Base-by-base conservation (phyloP, 2,113 vertebrate genomes). In the Fregetta grallaria region DNA sequence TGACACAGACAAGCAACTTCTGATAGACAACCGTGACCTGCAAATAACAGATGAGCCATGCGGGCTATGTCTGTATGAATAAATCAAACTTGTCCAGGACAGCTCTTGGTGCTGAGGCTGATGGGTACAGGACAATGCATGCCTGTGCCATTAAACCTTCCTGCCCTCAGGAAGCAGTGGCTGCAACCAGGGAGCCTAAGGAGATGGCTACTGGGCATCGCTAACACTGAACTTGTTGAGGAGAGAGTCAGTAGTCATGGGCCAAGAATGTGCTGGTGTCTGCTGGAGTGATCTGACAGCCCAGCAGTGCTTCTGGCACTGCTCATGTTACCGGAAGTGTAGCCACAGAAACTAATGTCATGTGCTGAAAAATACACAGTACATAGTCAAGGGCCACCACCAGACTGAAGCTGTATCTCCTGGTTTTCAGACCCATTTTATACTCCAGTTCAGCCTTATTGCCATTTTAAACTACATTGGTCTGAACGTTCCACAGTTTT, bases 51-150 rank as follows among this genome's bases (percentile, higher is more conserved):
- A 18, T 1, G 6, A 81, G 22, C 45, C 50, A 34, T 1, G 1
- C 16, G 23, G 14, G 14, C 40, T 10, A 0, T 16, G 19, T n/a
- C 40, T 42, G 7, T 30, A 32, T 3, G 4, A 67, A 29, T 3
- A 42, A 63, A 50, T 7, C 0, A 3, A 16, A 30, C 18, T 29
- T 62, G 13, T 10, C 30, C 2, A 2, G 36, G 13, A 50, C 30
- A 66, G 20, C 5, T 52, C 34, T n/a, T 22, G 5, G 25, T 44
- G 20, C 22, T 40, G 36, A 90, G 47, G 25, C n/a, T 81, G 81
- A 45, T 2, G 4, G 42, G 25, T 44, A 56, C 9, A 30, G 9
- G 56, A 58, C 30, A 74, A 16, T 1, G 13, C 11, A 11, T 4
- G 7, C 30, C 36, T 58, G n/a, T 34, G 59, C 21, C 45, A 62